These are phyloP conservation scores for Drosophila micromelanica DNA, from an alignment of 1,140 invertebrate species.

Conservation along the genomic window DNA sequence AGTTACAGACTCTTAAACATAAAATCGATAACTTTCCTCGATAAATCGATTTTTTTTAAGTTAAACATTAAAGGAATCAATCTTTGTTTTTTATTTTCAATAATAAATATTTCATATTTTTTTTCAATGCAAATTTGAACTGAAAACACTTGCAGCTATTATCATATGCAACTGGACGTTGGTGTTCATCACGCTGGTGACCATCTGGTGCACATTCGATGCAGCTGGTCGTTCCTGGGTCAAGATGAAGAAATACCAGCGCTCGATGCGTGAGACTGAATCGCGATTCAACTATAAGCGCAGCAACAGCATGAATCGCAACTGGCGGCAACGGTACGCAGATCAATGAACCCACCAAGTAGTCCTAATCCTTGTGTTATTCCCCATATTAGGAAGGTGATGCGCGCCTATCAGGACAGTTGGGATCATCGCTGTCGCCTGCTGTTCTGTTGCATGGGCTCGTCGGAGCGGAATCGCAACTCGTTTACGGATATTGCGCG, in stretches of 20 bases:
- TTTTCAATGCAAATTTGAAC: too few relatives aligned
- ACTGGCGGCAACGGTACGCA: slow-evolving; percentile 93
- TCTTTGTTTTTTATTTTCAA: too few relatives aligned
- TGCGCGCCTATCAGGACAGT: slow-evolving; percentile 94
- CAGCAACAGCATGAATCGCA: slow-evolving; percentile 91
- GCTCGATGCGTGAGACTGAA: slow-evolving; percentile 91
- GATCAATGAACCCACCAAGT: background rate
- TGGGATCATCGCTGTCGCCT: slow-evolving; percentile 94
- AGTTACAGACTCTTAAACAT: too few relatives aligned
- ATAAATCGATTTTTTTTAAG: too few relatives aligned
- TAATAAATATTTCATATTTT: too few relatives aligned
- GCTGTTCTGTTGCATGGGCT: slow-evolving; percentile 94
- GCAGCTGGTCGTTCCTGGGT: slow-evolving; percentile 95
- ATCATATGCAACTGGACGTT: slow-evolving; percentile 93
- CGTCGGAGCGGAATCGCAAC: slow-evolving; percentile 91
- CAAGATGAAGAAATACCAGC: slow-evolving; percentile 96
- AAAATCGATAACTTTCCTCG: too few relatives aligned
- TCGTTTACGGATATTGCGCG: slow-evolving; percentile 94
- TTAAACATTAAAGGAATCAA: too few relatives aligned
- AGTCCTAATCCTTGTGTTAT: background rate
- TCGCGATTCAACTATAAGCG: slow-evolving; percentile 90
- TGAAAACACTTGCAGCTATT: slow-evolving; percentile 87
- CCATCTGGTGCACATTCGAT: slow-evolving; percentile 95
- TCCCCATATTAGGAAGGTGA: slow-evolving; percentile 89
- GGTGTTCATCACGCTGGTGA: slow-evolving; percentile 90